A percentile compares a stretch with the other conserved stretches of the same genome.
These are phyloP conservation scores for Caiman crocodilus DNA, from an alignment of 2,797 vertebrate species.

Conservation along the genomic window DNA sequence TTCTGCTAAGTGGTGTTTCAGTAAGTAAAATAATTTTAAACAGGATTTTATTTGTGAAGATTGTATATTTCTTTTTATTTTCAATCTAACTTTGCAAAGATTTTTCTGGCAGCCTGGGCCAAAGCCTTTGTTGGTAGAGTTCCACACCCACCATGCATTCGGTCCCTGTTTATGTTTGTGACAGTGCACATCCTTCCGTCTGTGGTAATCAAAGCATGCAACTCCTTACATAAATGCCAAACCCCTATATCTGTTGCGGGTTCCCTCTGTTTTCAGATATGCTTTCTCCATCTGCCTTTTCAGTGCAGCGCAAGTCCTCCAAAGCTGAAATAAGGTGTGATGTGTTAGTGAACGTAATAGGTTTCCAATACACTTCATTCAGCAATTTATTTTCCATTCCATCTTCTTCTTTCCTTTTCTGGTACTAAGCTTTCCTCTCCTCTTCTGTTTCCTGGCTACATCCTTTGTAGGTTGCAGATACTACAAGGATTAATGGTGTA, in stretches of 20 bases:
- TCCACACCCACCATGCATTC: fast-evolving
- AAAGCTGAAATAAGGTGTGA: neutral
- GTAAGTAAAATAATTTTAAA: conserved; percentile 70
- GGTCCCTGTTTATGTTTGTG: neutral
- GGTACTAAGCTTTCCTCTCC: neutral
- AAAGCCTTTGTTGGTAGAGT: neutral
- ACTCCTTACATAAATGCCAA: neutral
- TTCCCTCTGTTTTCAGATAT: neutral
- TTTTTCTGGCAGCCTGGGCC: neutral
- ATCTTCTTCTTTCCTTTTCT: neutral
- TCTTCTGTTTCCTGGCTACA: neutral
- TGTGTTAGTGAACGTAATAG: neutral
- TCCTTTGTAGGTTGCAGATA: neutral
- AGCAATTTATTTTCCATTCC: neutral
- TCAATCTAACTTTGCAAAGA: fast-evolving
- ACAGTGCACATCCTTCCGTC: neutral
- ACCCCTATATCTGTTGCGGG: neutral
- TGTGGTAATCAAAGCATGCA: neutral
- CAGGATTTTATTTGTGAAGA: conserved; percentile 14
- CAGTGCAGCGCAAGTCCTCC: neutral
- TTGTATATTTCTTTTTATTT: conserved; percentile 19
- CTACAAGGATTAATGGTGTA: neutral
- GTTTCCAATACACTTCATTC: neutral
- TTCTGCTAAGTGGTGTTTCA: conserved; percentile 56
- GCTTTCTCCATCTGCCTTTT: neutral